Evolutionary conservation across 2,113 vertebrate genomes (phyloP), one percentile per base, ranked within the genome.

Genomic region (Oxyura jamaicensis): DNA sequence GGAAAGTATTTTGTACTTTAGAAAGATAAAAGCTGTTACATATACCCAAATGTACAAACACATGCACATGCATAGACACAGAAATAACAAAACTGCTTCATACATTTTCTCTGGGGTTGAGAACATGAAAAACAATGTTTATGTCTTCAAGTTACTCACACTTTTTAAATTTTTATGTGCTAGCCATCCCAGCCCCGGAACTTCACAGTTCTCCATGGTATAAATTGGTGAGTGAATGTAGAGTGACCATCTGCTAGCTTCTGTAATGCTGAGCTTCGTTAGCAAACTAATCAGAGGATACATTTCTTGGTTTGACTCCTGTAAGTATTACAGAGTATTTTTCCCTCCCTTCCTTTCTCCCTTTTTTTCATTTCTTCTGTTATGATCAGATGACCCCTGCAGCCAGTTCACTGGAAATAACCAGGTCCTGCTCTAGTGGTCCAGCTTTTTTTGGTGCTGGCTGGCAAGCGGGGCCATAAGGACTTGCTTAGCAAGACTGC

Each of bases 281-380:
- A 97, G 78, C 48, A 89, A 89, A 86, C 41, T 7, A n/a, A 87
- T 69, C 79, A 92, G 8, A 60, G 92, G 55, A 81, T 59, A 87
- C 36, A 17, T 90, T 96, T 86, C 83, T 95, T 97, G 63, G n/a
- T 67, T 69, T 33, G 89, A 36, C 14, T 96, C 81, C 94, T 91
- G 76, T 67, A 96, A 94, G 44, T 90, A 77, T 72, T 74, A 89
- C 63, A 73, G n/a, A 1, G 4, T 31, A 9, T 25, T 97, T 56
- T 90, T 73, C 67, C 29, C 41, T 96, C 79, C 55, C 35, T 88
- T 67, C 65, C 20, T 46, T 85, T 82, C 28, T 90, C 13, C 29
- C 25, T 15, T 62, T 52, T 7, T 58, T 69, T 14, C 6, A 28
- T 46, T 84, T 52, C 19, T 88, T 79, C n/a, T 31, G 0, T 46